These are phyloP conservation scores for Pyrgilauda ruficollis DNA, from an alignment of 2,113 vertebrate genomes.

Conservation along the genomic window DNA sequence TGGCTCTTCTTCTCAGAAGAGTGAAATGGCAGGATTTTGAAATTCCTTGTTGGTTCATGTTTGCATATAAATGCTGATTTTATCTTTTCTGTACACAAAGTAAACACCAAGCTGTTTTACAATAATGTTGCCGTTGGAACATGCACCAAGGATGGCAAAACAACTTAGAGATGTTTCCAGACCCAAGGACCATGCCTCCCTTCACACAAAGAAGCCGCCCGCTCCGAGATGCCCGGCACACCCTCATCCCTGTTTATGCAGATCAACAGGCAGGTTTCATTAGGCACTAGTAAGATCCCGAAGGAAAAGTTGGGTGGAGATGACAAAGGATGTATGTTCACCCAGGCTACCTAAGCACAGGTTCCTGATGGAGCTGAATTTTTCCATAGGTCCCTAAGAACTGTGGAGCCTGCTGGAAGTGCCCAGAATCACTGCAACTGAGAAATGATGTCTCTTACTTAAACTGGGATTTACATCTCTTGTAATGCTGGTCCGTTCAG, in stretches of 20 bases:
- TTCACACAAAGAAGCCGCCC: not conserved
- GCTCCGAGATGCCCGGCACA: not conserved
- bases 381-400: not conserved
- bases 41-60: conserved; percentile 69
- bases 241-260: not conserved
- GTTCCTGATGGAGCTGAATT: not conserved
- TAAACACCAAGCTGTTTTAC: conserved; percentile 62
- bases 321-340: not conserved
- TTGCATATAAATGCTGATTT: conserved; percentile 72
- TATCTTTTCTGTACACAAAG: conserved; percentile 70
- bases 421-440: not conserved
- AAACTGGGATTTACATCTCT: not conserved
- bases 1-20: conserved; percentile 55
- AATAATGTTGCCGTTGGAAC: conserved; percentile 64
- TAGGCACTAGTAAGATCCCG: not conserved
- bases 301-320: not conserved
- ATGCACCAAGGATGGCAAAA: conserved; percentile 54
- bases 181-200: conserved; percentile 11
- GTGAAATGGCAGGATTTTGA: conserved; percentile 64
- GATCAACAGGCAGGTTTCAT: not conserved
- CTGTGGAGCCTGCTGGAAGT: not conserved
- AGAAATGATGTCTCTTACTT: not conserved
- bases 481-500: not conserved
- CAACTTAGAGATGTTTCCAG: conserved; percentile 43
- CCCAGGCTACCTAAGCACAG: fast-evolving